These are phyloP conservation scores for Amphiduros pacificus DNA, from an alignment of 2,888 invertebrate genomes.

Conservation along the genomic window DNA sequence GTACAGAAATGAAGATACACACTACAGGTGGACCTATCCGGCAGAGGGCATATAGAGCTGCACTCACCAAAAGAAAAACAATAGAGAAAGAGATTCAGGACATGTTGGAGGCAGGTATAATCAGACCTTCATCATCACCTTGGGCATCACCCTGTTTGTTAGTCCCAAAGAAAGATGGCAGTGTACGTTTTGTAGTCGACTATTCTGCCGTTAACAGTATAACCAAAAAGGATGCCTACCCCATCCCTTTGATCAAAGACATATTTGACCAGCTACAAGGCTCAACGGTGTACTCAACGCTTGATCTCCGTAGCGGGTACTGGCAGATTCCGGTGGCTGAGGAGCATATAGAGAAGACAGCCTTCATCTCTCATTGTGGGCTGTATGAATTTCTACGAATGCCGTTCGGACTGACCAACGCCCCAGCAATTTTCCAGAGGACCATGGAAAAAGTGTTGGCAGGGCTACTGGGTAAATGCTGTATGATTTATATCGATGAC, in stretches of 20 bases:
- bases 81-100: background rate
- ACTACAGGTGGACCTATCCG: background rate
- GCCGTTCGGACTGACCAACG: conserved; percentile 20
- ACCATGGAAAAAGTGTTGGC: conserved; percentile 21
- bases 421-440: conserved; percentile 13
- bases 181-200: conserved; percentile 2
- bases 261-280: conserved; percentile 20
- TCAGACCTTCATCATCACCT: background rate
- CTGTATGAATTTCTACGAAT: conserved; percentile 22
- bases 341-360: conserved; percentile 16
- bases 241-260: conserved; percentile 22
- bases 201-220: conserved; percentile 10
- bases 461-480: conserved; percentile 4
- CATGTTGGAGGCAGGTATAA: conserved; percentile 8
- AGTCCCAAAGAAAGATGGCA: conserved; percentile 13
- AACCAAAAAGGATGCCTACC: conserved; percentile 14
- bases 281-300: conserved; percentile 22
- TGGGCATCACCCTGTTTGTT: conserved; percentile 15
- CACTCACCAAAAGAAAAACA: background rate
- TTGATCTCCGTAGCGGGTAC: conserved; percentile 30
- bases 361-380: conserved; percentile 27
- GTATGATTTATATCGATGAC: conserved; percentile 23
- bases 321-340: conserved; percentile 28
- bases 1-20: too few relatives aligned
- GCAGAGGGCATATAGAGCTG: conserved; percentile 4